phyloP scores from a whole-genome alignment of 2,888 invertebrate species.

The Ormyrus pomaceus region DNA sequence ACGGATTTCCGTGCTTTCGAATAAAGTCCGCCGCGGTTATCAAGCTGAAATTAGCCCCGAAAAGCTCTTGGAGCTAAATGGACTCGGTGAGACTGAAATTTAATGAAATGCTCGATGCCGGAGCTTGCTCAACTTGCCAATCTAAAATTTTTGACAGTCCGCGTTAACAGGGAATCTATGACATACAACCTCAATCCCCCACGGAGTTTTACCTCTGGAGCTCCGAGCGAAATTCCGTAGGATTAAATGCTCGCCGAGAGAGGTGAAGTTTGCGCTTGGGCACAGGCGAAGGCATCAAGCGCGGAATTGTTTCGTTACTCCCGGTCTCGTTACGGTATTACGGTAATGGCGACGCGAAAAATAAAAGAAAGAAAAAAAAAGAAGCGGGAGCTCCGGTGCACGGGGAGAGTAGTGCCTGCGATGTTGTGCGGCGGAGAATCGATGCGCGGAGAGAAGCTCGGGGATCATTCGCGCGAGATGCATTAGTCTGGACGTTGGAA shows the following conservation, averaged over 20 bases:
- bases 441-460: neutral
- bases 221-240: slow-evolving; percentile 59
- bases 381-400: neutral
- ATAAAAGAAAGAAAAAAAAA: slow-evolving; percentile 4
- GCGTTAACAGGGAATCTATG: slow-evolving; percentile 12
- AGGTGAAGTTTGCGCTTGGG: slow-evolving; percentile 2
- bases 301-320: slow-evolving; percentile 63
- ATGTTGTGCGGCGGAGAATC: neutral
- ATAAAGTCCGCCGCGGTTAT: too few relatives aligned
- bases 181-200: neutral
- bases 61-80: neutral
- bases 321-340: slow-evolving; percentile 55
- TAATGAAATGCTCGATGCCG: neutral
- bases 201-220: neutral
- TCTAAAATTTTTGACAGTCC: neutral
- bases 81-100: too few relatives aligned
- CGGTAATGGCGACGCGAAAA: slow-evolving; percentile 18
- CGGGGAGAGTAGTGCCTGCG: neutral
- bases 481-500: neutral
- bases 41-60: neutral
- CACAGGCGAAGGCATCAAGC: slow-evolving; percentile 40
- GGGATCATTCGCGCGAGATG: neutral
- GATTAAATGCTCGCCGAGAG: slow-evolving; percentile 66
- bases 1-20: too few relatives aligned
- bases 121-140: neutral